A percentile compares a stretch with the other conserved stretches of the same genome.
phyloP scores from a whole-genome alignment of 2,888 invertebrate genomes.

The Stegana nigrithorax region DNA sequence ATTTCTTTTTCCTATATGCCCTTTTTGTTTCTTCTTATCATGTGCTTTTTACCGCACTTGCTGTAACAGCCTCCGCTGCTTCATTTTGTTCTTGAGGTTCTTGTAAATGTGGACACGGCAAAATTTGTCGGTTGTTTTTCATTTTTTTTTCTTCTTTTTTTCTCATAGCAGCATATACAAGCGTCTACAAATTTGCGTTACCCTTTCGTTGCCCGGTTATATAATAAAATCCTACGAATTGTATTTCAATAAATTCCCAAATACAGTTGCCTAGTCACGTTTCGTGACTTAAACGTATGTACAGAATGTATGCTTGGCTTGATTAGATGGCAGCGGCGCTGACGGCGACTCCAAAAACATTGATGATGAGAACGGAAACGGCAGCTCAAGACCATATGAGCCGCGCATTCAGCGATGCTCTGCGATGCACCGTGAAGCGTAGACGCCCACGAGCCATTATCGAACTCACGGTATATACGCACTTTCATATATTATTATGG shows the following conservation, averaged over 20 bases:
- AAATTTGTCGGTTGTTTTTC: slow-evolving; percentile 17
- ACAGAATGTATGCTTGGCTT: background rate
- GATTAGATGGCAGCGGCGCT: background rate
- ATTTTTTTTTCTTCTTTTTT: slow-evolving; percentile 11
- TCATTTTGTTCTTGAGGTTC: background rate
- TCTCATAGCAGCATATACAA: background rate
- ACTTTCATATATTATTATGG: slow-evolving; percentile 10
- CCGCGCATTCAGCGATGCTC: too few relatives aligned
- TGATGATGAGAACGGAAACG: background rate
- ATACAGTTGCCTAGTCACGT: slow-evolving; percentile 30
- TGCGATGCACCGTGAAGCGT: too few relatives aligned
- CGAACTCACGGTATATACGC: background rate
- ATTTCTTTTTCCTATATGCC: slow-evolving; percentile 10
- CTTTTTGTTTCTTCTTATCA: background rate
- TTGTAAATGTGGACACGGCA: background rate
- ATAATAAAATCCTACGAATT: slow-evolving; percentile 35
- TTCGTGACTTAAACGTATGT: slow-evolving; percentile 30
- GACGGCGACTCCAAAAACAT: background rate
- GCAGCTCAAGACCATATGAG: too few relatives aligned
- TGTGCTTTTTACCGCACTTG: too few relatives aligned
- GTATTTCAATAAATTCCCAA: slow-evolving; percentile 42
- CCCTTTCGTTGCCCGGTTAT: background rate
- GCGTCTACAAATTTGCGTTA: background rate
- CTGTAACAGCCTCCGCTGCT: slow-evolving; percentile 36
- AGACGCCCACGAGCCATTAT: too few relatives aligned